Base-by-base conservation (phyloP, 2,797 vertebrate species). In the Malacoraja senta region DNA sequence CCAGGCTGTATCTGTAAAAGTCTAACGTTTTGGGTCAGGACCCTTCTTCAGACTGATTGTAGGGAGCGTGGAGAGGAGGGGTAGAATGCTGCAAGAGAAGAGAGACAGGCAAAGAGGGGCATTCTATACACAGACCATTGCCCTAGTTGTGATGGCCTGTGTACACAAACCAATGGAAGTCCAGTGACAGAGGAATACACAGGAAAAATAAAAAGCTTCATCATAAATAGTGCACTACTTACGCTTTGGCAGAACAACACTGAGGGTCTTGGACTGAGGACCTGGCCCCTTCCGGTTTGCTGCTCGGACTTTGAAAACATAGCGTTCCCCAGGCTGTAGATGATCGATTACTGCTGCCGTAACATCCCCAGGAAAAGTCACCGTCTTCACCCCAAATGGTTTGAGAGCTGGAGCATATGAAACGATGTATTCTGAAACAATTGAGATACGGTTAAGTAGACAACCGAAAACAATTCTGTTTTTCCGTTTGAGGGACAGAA, bases 401-500 rank as follows among this genome's bases (percentile, higher is more conserved):
- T 98, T 98, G 97, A 98, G 97, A 94, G 99, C 98, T 95, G 99
- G 98, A 96, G 98, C 98, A 93, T 99, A 99, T 94, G 99, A 99
- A 94, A 99, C 96, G 95, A 99, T 98, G 96, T 99, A 99, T 95
- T 99, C 99, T 99, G 97, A 96, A 97, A 96, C 94, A 94, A 96
- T 96, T 96, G 96, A 96, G 95, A 97, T 96, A 96, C 93, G 94
- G 96, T 97, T 96, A 96, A 97, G 95, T 95, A 96, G 95, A 95
- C 95, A 96, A 96, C 94, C 95, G 96, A 96, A 96, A 96, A 96
- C 95, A 95, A 95, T 94, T 95, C 95, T 94, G 95, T 95, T 88
- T 88, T 95, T 95, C 95, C 96, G 95, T 94, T 93, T 94, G 95
- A 96, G 95, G 95, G 95, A 96, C 96, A 96, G 95, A 95, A 96